Evolutionary conservation across 2,797 vertebrate species (phyloP).

Genomic region (Zalophus californianus): DNA sequence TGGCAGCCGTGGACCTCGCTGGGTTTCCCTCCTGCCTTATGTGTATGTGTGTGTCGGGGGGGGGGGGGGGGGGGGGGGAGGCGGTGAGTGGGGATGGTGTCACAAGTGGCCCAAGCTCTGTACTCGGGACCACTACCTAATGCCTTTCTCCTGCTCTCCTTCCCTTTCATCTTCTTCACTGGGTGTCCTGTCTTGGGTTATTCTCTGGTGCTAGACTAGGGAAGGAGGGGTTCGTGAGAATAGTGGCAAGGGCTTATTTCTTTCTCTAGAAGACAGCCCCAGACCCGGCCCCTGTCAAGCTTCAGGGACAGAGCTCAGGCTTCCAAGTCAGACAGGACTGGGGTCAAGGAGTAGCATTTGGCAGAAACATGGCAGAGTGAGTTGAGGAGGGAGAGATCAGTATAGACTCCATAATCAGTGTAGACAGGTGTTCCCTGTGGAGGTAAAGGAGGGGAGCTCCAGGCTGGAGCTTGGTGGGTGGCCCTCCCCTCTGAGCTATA

Average conservation of each 20-base stretch:
- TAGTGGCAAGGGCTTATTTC: constrained; percentile 11
- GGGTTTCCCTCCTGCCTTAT: not conserved
- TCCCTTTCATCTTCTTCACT: not conserved
- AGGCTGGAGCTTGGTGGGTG: not conserved
- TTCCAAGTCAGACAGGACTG: not conserved
- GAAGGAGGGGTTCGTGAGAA: not conserved
- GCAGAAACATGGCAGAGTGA: not conserved
- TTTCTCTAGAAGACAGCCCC: not conserved
- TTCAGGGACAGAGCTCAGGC: not conserved
- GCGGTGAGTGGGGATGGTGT: not conserved
- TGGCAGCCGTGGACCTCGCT: not conserved
- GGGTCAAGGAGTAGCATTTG: not conserved
- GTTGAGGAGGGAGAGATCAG: not conserved
- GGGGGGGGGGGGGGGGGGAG: no score
- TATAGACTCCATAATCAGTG: not conserved
- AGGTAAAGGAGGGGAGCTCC: not conserved
- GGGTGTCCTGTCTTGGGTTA: not conserved
- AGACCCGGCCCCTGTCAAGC: not conserved
- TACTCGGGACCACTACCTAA: not conserved
- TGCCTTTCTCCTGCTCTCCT: not conserved
- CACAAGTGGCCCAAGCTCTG: not conserved
- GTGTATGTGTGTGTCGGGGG: no score
- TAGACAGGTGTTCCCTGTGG: not conserved
- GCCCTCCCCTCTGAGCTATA: not conserved
- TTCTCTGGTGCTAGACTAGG: not conserved